Percentiles rank a stretch among this genome's conserved stretches.
Evolutionary conservation across 2,113 vertebrate genomes (phyloP).

Genomic region (Electrona antarctica): DNA sequence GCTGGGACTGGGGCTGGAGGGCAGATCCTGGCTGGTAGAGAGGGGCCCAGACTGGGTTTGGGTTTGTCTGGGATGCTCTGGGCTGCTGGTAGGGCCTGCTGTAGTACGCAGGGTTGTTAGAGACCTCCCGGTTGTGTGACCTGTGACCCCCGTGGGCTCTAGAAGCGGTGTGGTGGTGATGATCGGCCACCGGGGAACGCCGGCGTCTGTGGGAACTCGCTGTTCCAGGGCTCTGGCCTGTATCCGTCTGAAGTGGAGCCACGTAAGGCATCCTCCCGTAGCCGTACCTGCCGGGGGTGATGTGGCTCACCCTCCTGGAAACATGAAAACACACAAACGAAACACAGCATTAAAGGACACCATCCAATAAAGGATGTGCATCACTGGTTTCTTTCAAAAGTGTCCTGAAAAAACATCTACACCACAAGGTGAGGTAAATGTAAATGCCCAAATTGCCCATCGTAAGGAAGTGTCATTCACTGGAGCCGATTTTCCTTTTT

Average conservation of each 20-base stretch:
- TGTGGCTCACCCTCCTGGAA: conserved; percentile 79
- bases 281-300: conserved; percentile 89
- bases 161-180: conserved; percentile 9
- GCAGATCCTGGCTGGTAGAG: conserved; percentile 77
- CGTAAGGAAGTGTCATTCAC: too few relatives aligned
- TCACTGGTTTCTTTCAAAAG: too few relatives aligned
- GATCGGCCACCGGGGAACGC: conserved; percentile 60
- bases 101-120: conserved; percentile 37
- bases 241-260: conserved; percentile 82
- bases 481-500: too few relatives aligned
- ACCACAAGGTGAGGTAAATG: too few relatives aligned
- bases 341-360: background rate
- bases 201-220: conserved; percentile 74
- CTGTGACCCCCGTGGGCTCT: conserved; percentile 30
- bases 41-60: conserved; percentile 73
- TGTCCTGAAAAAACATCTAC: too few relatives aligned
- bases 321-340: conserved; percentile 61
- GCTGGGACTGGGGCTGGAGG: conserved; percentile 58
- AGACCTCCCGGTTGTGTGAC: conserved; percentile 42
- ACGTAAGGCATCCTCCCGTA: conserved; percentile 88
- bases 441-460: too few relatives aligned
- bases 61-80: conserved; percentile 59
- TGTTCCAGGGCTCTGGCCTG: conserved; percentile 49
- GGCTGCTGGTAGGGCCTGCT: conserved; percentile 53
- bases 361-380: too few relatives aligned